Base-by-base conservation (phyloP, 2,888 invertebrate genomes). In the Cephalotes varians region DNA sequence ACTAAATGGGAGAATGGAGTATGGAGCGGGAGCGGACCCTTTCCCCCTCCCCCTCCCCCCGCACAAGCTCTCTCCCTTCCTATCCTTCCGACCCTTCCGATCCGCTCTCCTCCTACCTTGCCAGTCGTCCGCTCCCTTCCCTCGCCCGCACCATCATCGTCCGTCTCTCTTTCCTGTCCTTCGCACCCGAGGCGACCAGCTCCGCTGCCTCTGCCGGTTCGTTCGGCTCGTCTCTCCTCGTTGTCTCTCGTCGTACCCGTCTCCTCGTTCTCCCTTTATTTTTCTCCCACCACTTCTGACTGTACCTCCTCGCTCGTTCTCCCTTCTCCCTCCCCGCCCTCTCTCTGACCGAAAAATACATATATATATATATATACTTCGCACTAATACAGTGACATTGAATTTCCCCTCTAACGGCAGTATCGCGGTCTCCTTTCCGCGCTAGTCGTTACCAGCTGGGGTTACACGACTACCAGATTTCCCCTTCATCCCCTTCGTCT, bases 1-100 rank as follows among this genome's bases (percentile, higher is more conserved):
- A 91, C 91, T 91, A 87, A 91, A 87, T 84, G 80, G 84, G 83
- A 88, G 79, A 60, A 86, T 85, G 82, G 83, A 87, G 79, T 54
- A 85, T 85, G 58, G 60, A 62, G 85, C 87, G 87, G 89, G 89
- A 86, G 85, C 84, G 90, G 85, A n/a, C n/a, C 86, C 91, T 87
- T 87, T 89, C 84, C 86, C 85, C 85, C 87, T 83, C 84, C 74
- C 18, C 84, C 85, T 69, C 18, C 21, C 74, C 18, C 84, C 85
- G 69, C 18, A 21, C 18, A 58, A 37, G n/a, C 67, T 67, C 80
- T 25, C 85, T 74, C 54, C 12, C 49, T 65, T 44, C 54, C 67
- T 44, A 28, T 56, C 84, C 85, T 84, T 69, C 37, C 73, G 40
- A 83, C 88, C 89, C 87, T 89, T 89, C 44, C 73, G 40, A 65